Evolutionary conservation across 2,113 vertebrate species (phyloP).

Genomic region (Turnix velox): DNA sequence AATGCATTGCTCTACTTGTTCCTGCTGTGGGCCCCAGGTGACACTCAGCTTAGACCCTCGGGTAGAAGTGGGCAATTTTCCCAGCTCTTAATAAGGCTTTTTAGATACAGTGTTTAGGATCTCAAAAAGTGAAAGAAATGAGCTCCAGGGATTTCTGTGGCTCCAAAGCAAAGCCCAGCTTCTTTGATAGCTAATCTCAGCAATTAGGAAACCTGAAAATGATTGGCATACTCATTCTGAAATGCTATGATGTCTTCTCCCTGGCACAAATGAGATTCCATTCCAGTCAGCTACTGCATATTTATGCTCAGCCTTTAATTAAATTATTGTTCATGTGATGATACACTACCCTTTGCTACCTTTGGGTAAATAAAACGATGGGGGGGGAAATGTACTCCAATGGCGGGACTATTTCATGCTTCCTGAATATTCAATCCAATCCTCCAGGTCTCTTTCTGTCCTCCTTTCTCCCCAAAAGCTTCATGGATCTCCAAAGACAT

Average conservation of each 20-base stretch:
- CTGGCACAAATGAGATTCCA: conserved; percentile 61
- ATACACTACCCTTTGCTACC: neutral
- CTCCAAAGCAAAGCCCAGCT: neutral
- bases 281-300: conserved; percentile 61
- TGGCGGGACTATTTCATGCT: conserved; percentile 29
- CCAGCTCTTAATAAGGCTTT: neutral
- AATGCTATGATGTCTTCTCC: conserved; percentile 18
- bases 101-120: neutral
- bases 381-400: neutral
- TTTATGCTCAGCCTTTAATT: conserved; percentile 51
- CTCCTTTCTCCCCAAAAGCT: conserved; percentile 44
- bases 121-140: neutral
- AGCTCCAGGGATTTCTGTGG: neutral
- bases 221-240: conserved; percentile 22
- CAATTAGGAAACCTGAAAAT: conserved; percentile 6
- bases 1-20: fast-evolving
- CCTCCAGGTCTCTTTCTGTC: conserved; percentile 68
- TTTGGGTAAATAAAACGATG: neutral
- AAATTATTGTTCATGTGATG: conserved; percentile 8
- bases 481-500: conserved; percentile 23
- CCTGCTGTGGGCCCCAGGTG: neutral
- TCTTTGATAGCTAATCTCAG: neutral
- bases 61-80: neutral
- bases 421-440: conserved; percentile 41
- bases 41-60: neutral